Evolutionary conservation across 1,140 invertebrate species (phyloP), one percentile per base, ranked within the genome.

Genomic region (Drosophila ananassae): DNA sequence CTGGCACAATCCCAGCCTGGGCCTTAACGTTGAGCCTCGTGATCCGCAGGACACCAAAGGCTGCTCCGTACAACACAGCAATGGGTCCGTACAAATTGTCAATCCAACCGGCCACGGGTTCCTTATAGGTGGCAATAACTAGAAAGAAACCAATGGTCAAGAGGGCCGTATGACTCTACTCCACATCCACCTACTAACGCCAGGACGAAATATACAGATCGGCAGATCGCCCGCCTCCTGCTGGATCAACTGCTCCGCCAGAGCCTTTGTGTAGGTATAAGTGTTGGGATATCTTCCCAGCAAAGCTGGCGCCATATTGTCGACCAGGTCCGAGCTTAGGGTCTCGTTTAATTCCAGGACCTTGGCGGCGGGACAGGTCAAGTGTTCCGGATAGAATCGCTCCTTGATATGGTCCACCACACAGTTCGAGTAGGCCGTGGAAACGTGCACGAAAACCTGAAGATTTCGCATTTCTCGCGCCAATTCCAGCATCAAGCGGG

Each of bases 51-150:
- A 97, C 89, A 7, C 97, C 97, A 41, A 95, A 94, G 8, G 95
- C 95, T 21, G 94, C 94, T 1, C 95, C 95, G 5, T 94, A 94
- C 6, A 95, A 77, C 2, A 95, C 91, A n/a, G 95, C 97, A 56
- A 96, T 97, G 4, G 97, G 96, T 47, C 97, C 97, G 90, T 98
- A 98, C 64, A 97, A 93, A 85, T 98, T 98, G 89, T 98, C 97
- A 24, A 98, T 97, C 96, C 97, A 98, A 2, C 96, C 95, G 8
- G 92, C 72, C 0, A 94, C 73, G 0, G 95, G 95, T 69, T 98
- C 97, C 72, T 94, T 94, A 91, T 95, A 96, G 2, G 96, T 95
- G 1, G 96, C 95, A 28, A 97, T 94, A 28, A 98, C 97, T 95
- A 90, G n/a, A 17, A 13, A 21, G 47, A 32, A 39, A n/a, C 2